Evolutionary conservation across 92 coral and sea anemone species (phyloP), one percentile per base, ranked within the genome.

Genomic region (Heliopora coerulea): DNA sequence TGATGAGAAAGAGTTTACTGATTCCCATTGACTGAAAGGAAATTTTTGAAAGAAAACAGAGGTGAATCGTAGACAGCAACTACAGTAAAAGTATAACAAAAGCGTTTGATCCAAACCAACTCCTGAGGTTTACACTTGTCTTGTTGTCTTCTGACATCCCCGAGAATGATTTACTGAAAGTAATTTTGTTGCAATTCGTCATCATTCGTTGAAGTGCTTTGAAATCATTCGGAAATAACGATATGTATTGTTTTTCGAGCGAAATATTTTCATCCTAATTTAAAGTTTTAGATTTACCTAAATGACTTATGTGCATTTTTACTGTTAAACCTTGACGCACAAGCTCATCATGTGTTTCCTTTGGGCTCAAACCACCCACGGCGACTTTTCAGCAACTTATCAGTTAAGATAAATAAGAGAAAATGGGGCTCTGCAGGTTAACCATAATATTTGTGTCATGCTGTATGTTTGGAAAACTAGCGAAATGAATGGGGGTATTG

Each of bases 391-490:
- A 28, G 32, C 14, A 63, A 26, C 77, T 70, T 50, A 70, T 35
- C 77, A 28, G 77, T 10, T 62, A 70, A 70, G 77, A 57, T 70
- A 70, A 70, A 70, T 70, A 70, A 70, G 77, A 35, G 63, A 50
- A 54, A 70, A 70, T 52, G 35, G 19, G 77, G 57, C 77, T 57
- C 77, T 29, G 77, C 77, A 21, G 46, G 77, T 54, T 70, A 70
- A 70, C 77, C 77, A 70, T 70, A 70, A 70, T 70, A 70, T 70
- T 70, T 70, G 77, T 54, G 62, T 35, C 63, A 70, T 70, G 46
- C 40, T 52, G 64, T 54, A 54, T 70, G 77, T 70, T 70, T 70
- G 77, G 77, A 70, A 70, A 70, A 70, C 77, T 70, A 70, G 77
- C 77, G 48, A 70, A 70, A 54, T 70, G 77, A 70, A 70, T 70